Conservation (phyloP, 2,888 invertebrate species). For the Villa cingulata region DNA sequence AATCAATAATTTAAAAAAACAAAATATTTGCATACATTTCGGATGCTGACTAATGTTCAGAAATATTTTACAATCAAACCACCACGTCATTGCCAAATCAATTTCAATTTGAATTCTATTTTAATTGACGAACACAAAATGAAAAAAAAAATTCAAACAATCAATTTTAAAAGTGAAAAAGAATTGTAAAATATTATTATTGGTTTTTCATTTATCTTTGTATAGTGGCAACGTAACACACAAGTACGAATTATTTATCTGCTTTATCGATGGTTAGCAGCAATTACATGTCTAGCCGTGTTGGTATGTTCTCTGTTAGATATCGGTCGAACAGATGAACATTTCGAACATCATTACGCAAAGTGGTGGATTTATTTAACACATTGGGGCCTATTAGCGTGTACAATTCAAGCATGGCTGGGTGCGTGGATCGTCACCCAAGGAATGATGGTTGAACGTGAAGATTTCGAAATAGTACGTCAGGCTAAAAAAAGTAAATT, state of each 20-base stretch:
- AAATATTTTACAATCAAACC: no score
- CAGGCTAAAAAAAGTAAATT: constrained; percentile 34
- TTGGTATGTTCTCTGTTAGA: constrained; percentile 35
- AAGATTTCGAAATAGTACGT: constrained; percentile 35
- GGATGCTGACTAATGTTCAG: no score
- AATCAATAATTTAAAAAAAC: no score
- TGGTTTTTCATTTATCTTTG: neutral
- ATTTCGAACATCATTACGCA: constrained; percentile 35
- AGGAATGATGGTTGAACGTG: constrained; percentile 38
- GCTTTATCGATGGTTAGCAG: constrained; percentile 36
- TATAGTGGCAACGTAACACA: constrained; percentile 35
- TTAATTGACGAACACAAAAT: no score
- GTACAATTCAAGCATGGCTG: constrained; percentile 35
- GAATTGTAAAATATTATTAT: no score
- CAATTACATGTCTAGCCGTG: constrained; percentile 36
- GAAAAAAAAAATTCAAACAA: no score
- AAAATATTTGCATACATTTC: no score
- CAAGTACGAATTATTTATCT: constrained; percentile 37
- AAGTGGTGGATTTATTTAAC: constrained; percentile 38
- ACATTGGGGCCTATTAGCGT: constrained; percentile 35
- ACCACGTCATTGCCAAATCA: no score
- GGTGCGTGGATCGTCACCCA: constrained; percentile 37
- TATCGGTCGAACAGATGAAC: constrained; percentile 35
- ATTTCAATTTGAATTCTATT: no score
- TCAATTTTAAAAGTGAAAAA: no score